These are phyloP conservation scores for Parapsyche elsis DNA, from an alignment of 1,140 invertebrate species.

Conservation along the genomic window DNA sequence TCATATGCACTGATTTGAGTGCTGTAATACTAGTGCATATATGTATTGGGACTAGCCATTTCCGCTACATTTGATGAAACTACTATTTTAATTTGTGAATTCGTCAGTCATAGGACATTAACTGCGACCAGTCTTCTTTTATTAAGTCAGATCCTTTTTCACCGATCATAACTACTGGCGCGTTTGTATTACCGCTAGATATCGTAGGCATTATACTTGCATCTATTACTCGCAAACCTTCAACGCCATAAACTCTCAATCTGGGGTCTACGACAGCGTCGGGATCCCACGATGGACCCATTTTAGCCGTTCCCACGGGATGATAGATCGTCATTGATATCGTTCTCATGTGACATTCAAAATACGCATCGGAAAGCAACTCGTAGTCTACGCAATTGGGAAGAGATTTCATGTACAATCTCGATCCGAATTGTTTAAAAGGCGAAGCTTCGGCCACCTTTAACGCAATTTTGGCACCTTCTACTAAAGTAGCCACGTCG, in stretches of 20 bases:
- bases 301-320: constrained; percentile 84
- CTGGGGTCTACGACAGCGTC: constrained; percentile 85
- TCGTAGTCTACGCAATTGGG: constrained; percentile 81
- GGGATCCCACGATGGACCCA: constrained; percentile 81
- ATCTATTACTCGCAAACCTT: constrained; percentile 84
- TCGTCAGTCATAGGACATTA: constrained; percentile 36
- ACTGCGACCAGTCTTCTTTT: constrained; percentile 75
- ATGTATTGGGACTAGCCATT: too few species aligned
- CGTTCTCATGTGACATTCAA: constrained; percentile 86
- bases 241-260: constrained; percentile 80
- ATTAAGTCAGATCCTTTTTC: constrained; percentile 88
- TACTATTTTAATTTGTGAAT: background rate
- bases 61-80: too few species aligned
- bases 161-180: constrained; percentile 87
- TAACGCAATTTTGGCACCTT: constrained; percentile 83
- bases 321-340: constrained; percentile 90
- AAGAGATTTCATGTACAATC: constrained; percentile 77
- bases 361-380: constrained; percentile 82
- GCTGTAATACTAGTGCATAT: too few species aligned
- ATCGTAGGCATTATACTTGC: constrained; percentile 92
- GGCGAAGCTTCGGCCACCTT: constrained; percentile 78
- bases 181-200: constrained; percentile 84
- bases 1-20: too few species aligned
- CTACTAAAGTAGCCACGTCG: constrained; percentile 81
- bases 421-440: constrained; percentile 83